Percentiles rank a stretch among this genome's conserved stretches.
Evolutionary conservation across 1,140 invertebrate species (phyloP).

Genomic region (Lethocerus indicus): DNA sequence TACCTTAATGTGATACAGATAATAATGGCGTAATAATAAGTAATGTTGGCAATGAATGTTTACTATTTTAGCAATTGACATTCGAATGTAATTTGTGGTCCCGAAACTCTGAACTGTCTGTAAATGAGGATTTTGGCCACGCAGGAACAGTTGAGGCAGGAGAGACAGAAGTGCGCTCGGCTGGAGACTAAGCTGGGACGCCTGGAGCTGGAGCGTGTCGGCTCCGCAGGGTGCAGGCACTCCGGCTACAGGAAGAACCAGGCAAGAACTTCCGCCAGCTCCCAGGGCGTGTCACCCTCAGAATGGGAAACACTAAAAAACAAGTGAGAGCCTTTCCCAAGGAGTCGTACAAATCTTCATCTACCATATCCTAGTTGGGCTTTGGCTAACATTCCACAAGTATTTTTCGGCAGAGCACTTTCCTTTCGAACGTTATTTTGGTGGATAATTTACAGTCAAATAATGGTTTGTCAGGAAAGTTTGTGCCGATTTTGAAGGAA

Average conservation of each 20-base stretch:
- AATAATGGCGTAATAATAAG: neutral
- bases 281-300: conserved; percentile 10
- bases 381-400: too few species aligned
- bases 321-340: conserved; percentile 8
- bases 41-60: neutral
- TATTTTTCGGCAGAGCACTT: too few species aligned
- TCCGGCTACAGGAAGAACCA: neutral
- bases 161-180: conserved; percentile 21
- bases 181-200: conserved; percentile 24
- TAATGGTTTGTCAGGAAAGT: too few species aligned
- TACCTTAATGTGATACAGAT: neutral
- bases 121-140: too few species aligned
- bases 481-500: too few species aligned
- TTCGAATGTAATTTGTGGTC: neutral
- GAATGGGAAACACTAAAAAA: conserved; percentile 6
- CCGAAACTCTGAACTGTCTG: neutral
- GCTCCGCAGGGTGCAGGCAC: conserved; percentile 1
- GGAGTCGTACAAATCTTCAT: too few species aligned
- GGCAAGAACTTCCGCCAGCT: neutral
- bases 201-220: conserved; percentile 22
- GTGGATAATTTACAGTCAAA: too few species aligned
- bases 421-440: too few species aligned
- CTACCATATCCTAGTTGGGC: too few species aligned
- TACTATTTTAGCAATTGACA: neutral
- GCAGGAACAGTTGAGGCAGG: conserved; percentile 22